phyloP scores from a whole-genome alignment of 2,888 invertebrate genomes.

The Urechis unicinctus region DNA sequence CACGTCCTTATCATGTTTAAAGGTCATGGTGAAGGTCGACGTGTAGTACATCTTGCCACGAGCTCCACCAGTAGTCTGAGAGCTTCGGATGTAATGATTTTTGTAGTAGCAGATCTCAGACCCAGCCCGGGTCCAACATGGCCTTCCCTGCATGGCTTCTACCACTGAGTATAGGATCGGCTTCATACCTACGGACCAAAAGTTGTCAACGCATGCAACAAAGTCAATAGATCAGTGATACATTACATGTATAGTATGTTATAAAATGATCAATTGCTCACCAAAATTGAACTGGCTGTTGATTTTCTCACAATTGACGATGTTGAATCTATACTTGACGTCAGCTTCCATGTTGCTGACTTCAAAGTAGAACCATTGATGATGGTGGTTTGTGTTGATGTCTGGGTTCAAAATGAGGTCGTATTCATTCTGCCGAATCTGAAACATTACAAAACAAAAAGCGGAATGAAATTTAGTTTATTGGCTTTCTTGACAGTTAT shows the following conservation, averaged over 20 bases:
- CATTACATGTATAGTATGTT: constrained; percentile 1
- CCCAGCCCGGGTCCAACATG: constrained; percentile 67
- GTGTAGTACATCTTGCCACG: constrained; percentile 62
- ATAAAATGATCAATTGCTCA: no score
- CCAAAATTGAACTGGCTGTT: constrained; percentile 81
- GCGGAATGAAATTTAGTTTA: no score
- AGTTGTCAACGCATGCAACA: background rate
- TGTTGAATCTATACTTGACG: constrained; percentile 72
- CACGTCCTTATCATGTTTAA: constrained; percentile 69
- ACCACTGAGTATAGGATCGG: constrained; percentile 78
- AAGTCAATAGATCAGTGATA: background rate
- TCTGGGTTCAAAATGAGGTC: constrained; percentile 77
- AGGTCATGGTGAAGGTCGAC: constrained; percentile 70
- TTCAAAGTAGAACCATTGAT: constrained; percentile 88
- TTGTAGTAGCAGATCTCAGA: constrained; percentile 75
- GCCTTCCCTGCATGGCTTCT: constrained; percentile 57
- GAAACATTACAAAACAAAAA: constrained; percentile 12
- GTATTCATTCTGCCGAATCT: constrained; percentile 72
- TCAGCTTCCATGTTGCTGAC: constrained; percentile 68
- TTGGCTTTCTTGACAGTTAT: no score
- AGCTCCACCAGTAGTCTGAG: constrained; percentile 50
- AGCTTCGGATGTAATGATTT: constrained; percentile 56
- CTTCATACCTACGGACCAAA: constrained; percentile 64
- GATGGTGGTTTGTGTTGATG: constrained; percentile 68
- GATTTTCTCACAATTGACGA: constrained; percentile 79